Evolutionary conservation across 1,140 invertebrate genomes (phyloP), one percentile per base, ranked within the genome.

Genomic region (Antheraea pernyi): DNA sequence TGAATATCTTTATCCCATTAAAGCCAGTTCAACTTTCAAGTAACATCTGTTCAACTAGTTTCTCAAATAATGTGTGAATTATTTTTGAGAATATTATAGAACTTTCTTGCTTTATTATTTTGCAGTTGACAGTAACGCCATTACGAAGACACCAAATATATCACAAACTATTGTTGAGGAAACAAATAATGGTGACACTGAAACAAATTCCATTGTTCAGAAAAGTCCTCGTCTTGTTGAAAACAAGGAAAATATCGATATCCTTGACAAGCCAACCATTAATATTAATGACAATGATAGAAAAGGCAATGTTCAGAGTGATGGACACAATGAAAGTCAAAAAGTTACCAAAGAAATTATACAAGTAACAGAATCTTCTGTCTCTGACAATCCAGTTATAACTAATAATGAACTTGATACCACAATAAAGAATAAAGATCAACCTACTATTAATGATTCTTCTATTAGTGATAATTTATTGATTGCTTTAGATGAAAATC

Each of bases 131-230:
- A 59, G 71, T 62, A 62, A 53, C 13, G 2, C 46, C 65, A 36
- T 71, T 22, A 76, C 74, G 59, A 72, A 73, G 70, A 67, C 68
- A 69, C 62, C 62, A 37, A 69, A 76, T 69, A 78, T 84, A 8
- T 73, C 76, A 37, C 79, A 86, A 72, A 59, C 79, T 22, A 89
- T 89, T 65, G 65, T 73, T 67, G 86, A 89, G 76, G 85, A 85
- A 76, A 72, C 53, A 58, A 78, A 71, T 72, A 46, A 30, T 68
- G 71, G 75, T 65, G 79, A 77, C 67, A 19, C 59, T 74, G 75
- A 78, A 62, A 75, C 63, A 65, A 76, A 65, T 19, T 39, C 68
- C 18, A n/a, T 70, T 9, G 79, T 81, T 22, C 9, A 11, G 16
- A 81, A 73, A 73, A 88, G 85, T 63, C 83, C 79, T 30, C 80